Percentiles rank a stretch among this genome's conserved stretches.
These are phyloP conservation scores for Drosophila antonietae DNA, from an alignment of 2,888 invertebrate genomes.

Conservation along the genomic window DNA sequence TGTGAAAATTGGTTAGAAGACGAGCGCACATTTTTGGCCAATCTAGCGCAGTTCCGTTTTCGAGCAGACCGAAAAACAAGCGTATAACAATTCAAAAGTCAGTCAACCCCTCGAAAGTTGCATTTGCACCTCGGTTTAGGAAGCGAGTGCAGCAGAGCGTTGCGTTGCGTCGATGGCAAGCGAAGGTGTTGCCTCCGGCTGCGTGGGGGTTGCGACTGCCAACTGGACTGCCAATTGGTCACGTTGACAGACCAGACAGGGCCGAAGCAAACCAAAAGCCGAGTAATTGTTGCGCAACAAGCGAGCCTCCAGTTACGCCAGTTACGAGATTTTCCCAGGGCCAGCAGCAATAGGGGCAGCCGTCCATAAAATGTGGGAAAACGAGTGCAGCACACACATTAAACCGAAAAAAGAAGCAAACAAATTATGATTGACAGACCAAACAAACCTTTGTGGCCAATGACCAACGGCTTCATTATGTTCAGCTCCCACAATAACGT, in stretches of 20 bases:
- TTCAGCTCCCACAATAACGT: constrained; percentile 66
- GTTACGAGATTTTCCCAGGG: constrained; percentile 69
- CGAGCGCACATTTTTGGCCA: constrained; percentile 50
- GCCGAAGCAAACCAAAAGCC: constrained; percentile 26
- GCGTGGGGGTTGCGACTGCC: constrained; percentile 51
- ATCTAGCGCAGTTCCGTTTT: constrained; percentile 73
- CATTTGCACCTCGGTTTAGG: constrained; percentile 9
- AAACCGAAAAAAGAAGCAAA: constrained; percentile 7
- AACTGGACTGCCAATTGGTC: constrained; percentile 24
- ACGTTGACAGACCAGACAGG: constrained; percentile 1
- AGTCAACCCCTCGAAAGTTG: constrained; percentile 32
- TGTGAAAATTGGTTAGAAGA: constrained; percentile 68
- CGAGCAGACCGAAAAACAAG: constrained; percentile 43
- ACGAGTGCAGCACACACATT: constrained; percentile 34
- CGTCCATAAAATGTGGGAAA: constrained; percentile 73
- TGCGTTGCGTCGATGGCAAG: constrained; percentile 52
- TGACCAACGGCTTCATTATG: constrained; percentile 72
- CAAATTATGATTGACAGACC: constrained; percentile 70
- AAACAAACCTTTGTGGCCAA: constrained; percentile 38
- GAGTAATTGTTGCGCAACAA: constrained; percentile 56
- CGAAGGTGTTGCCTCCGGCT: constrained; percentile 38
- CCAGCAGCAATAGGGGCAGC: constrained; percentile 24
- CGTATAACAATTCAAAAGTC: constrained; percentile 38
- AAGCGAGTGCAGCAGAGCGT: constrained; percentile 52
- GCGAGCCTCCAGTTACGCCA: constrained; percentile 55